Evolutionary conservation across 2,113 vertebrate species (phyloP), one percentile per base, ranked within the genome.

Genomic region (Forbesichthys papilliferus): DNA sequence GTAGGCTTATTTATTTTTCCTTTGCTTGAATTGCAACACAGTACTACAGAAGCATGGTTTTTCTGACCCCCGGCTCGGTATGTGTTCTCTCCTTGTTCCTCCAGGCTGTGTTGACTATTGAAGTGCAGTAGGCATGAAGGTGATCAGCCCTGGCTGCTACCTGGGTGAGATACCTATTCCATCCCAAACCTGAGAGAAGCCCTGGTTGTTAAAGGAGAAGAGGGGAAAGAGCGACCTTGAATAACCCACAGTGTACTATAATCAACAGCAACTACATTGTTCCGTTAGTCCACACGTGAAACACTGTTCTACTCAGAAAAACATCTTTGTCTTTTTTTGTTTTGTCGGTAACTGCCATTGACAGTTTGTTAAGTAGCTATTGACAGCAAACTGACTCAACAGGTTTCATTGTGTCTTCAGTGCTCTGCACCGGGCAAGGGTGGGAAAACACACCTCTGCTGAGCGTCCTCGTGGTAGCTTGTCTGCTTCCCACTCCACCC

Each of bases 161-260:
- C 85, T 81, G 82, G 82, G 78, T 87, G 83, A 90, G 73, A 85
- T 74, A 79, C 80, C 78, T 69, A 70, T 81, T 86, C 74, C 76
- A 64, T 83, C 83, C 81, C 65, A 54, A 68, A 79, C 78, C 66
- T 80, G 68, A 84, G 68, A 84, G 77, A 80, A 73, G 68, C 36
- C 56, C 68, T 55, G 65, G 61, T 69, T 58, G 55, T 68, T 72
- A 55, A 68, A 77, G 52, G 42, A 64, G 68, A 11, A 48, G 58
- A 76, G 65, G 27, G 2, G 27, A 27, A 65, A 27, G 33, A 64
- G 48, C 62, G 60, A 61, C 46, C 13, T 12, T 52, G 64, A 62
- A 68, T 69, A 16, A 53, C 3, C 49, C 71, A 73, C 72, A 79
- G 64, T 73, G 8, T 55, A 34, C 27, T 69, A 11, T 70, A 61